Conservation (phyloP, 2,888 invertebrate genomes). For the Hypena proboscidalis region DNA sequence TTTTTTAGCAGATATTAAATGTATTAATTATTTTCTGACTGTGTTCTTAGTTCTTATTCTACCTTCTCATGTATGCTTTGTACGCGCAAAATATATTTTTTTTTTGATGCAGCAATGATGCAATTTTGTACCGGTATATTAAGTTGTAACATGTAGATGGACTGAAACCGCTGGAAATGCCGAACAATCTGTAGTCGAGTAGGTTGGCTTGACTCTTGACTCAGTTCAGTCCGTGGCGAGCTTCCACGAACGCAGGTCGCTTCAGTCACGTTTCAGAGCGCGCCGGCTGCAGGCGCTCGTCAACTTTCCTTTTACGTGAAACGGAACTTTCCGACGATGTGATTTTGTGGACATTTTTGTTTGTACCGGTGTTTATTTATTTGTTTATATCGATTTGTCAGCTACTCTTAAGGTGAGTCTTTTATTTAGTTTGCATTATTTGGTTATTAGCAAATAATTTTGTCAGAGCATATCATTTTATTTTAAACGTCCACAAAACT, state of each 20-base stretch:
- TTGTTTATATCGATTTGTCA: constrained; percentile 3
- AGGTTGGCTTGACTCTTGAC: constrained; percentile 5
- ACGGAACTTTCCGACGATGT: constrained; percentile 37
- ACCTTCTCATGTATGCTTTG: no score
- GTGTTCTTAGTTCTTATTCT: no score
- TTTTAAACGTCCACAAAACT: no score
- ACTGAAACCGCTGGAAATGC: constrained; percentile 31
- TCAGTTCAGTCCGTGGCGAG: constrained; percentile 46
- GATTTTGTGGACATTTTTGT: constrained; percentile 35
- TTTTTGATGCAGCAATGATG: constrained; percentile 17
- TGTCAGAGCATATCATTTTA: no score
- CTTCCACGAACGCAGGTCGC: constrained; percentile 40
- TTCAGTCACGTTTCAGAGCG: constrained; percentile 38
- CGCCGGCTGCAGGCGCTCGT: constrained; percentile 26
- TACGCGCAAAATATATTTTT: no score
- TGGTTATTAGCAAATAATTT: no score
- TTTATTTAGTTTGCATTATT: neutral
- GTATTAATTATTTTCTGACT: no score
- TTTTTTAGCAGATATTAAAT: no score
- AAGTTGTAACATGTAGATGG: constrained; percentile 25
- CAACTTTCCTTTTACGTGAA: constrained; percentile 45
- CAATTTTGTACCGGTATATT: constrained; percentile 12
- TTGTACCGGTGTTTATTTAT: constrained; percentile 20
- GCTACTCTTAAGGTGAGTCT: constrained; percentile 4
- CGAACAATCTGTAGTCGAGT: no score